Base-by-base conservation (phyloP, 2,888 invertebrate genomes). In the Lissonota sp. region DNA sequence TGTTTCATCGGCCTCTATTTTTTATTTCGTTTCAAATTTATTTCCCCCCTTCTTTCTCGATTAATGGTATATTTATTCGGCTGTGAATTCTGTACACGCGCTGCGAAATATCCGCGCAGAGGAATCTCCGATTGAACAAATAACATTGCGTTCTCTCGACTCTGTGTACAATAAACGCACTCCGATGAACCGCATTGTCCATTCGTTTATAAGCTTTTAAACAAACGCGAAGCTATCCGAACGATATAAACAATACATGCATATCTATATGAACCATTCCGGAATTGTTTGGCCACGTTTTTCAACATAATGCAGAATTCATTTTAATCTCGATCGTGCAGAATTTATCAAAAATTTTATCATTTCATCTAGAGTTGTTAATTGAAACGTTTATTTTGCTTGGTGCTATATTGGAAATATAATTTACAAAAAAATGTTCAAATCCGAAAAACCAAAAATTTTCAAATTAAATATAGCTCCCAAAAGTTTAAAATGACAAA, bases 1-100 rank as follows among this genome's bases (percentile, higher is more conserved):
- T 10, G 44, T 40, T 26, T 26, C 3, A 26, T 26, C 1, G 26
- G 26, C 26, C 26, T 26, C n/a, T n/a, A 8, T 14, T 57, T 64
- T 8, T 40, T 73, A 46, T 46, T 37, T 51, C 8, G 6, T 46
- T 57, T 6, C 4, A 42, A 37, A 12, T 44, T 14, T 5, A 46
- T 26, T 26, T 53, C 53, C 14, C 53, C 14, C 53, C 14, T 44
- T 63, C 8, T 14, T 10, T 55, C 58, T n/a, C 49, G 58, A 49
- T 58, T 58, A 57, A 64, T 26, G 14, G 37, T 64, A 53, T 64
- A 53, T 64, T 73, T 73, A 57, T 60, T 14, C 53, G 44, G 5
- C 44, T 55, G 55, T 72, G 44, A 63, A 72, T 63, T 72, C 53
- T 8, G 53, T 8, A 39, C 42, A 10, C 26, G 55, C 37, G 3